These are phyloP conservation scores for Aphaenogaster rudis DNA, from an alignment of 1,140 invertebrate genomes.

Conservation along the genomic window DNA sequence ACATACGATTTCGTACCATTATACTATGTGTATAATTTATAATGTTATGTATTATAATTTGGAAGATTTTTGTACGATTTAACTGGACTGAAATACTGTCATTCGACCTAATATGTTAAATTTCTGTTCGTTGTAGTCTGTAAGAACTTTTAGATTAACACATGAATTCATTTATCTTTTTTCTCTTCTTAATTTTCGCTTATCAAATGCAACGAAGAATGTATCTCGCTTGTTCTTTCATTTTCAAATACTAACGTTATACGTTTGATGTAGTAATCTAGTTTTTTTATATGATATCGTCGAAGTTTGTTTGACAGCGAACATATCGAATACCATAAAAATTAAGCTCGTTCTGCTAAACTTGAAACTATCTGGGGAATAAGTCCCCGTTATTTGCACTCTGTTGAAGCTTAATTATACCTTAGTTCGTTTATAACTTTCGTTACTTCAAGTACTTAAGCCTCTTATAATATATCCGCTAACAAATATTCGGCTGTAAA, in stretches of 20 bases:
- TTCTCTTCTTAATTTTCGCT: not conserved
- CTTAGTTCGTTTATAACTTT: not conserved
- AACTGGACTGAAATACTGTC: slow-evolving; percentile 6
- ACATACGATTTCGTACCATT: slow-evolving; percentile 52
- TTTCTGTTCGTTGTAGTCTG: not conserved
- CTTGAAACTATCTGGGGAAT: slow-evolving; percentile 2
- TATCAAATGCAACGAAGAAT: not conserved
- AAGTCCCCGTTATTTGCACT: slow-evolving; percentile 25
- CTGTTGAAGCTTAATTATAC: not conserved
- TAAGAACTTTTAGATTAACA: not conserved
- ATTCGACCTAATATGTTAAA: not conserved
- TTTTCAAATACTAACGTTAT: slow-evolving; percentile 51
- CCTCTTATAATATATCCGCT: not conserved
- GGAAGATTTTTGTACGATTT: not conserved
- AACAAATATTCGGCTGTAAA: not conserved
- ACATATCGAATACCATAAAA: slow-evolving; percentile 34
- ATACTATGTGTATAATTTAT: slow-evolving; percentile 23
- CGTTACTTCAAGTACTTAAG: slow-evolving; percentile 14
- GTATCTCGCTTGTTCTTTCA: slow-evolving; percentile 50
- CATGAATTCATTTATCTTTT: not conserved
- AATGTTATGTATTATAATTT: slow-evolving; percentile 1
- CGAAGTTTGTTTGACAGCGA: slow-evolving; percentile 33
- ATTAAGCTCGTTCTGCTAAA: slow-evolving; percentile 18
- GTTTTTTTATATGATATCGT: not conserved
- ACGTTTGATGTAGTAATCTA: not conserved